phyloP scores from a whole-genome alignment of 1,140 invertebrate genomes.

The Coenobita brevimanus region DNA sequence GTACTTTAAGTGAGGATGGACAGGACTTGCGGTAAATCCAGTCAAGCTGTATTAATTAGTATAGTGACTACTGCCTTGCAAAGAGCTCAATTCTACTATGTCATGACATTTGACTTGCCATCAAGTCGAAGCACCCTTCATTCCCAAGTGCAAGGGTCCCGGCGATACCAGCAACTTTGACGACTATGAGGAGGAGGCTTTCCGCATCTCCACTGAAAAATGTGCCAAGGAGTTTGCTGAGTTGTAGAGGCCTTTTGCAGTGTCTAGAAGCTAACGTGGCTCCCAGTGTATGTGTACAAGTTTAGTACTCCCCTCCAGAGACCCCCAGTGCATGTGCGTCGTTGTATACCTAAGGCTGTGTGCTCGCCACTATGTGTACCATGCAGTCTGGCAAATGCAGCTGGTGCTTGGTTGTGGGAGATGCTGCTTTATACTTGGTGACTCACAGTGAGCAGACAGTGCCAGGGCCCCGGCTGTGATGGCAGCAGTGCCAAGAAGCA shows the following conservation, averaged over 20 bases:
- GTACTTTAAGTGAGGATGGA: too few relatives aligned
- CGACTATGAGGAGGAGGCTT: constrained; percentile 97
- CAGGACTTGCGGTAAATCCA: too few relatives aligned
- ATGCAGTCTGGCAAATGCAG: constrained; percentile 52
- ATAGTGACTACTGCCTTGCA: too few relatives aligned
- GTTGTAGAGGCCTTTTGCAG: constrained; percentile 81
- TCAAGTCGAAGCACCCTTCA: constrained; percentile 92
- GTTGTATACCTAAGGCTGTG: constrained; percentile 56
- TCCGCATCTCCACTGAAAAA: constrained; percentile 97
- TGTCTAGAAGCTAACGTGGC: constrained; percentile 63
- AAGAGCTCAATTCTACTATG: too few relatives aligned
- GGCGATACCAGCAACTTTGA: constrained; percentile 99
- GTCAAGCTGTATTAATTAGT: too few relatives aligned
- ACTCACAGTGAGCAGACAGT: constrained; percentile 58
- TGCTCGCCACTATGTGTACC: too few relatives aligned
- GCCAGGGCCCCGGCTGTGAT: constrained; percentile 58
- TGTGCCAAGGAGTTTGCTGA: constrained; percentile 98
- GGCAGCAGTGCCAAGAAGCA: constrained; percentile 46
- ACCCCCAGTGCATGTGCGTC: constrained; percentile 63
- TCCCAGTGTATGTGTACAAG: constrained; percentile 66
- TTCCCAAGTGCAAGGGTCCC: constrained; percentile 95
- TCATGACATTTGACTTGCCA: too few relatives aligned
- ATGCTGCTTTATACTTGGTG: constrained; percentile 54
- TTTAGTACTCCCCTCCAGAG: constrained; percentile 64
- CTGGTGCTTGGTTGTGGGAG: constrained; percentile 56